Percentiles rank a stretch among this genome's conserved stretches.
phyloP scores from a whole-genome alignment of 2,797 vertebrate genomes.

The Chiroxiphia lanceolata region DNA sequence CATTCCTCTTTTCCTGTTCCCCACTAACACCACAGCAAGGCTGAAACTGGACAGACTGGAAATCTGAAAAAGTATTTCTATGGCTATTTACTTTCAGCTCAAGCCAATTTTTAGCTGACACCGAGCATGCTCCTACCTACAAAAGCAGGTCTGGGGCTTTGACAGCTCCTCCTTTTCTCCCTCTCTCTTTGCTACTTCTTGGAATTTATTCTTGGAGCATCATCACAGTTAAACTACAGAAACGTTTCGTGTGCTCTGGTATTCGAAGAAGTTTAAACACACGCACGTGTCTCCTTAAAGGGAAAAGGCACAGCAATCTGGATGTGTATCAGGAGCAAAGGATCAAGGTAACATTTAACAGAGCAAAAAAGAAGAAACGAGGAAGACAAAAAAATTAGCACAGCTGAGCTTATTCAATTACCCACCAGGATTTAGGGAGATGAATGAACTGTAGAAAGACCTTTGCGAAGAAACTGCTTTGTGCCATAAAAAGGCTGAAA shows the following conservation, averaged over 20 bases:
- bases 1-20: not conserved
- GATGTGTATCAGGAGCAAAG: not conserved
- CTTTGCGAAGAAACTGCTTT: not conserved
- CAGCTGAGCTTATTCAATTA: slow-evolving; percentile 42
- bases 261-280: not conserved
- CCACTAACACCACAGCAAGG: not conserved
- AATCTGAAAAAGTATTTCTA: not conserved
- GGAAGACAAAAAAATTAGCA: not conserved
- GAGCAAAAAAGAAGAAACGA: not conserved
- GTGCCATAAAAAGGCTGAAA: not conserved
- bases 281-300: not conserved
- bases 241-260: not conserved
- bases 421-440: slow-evolving; percentile 32
- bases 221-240: not conserved
- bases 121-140: not conserved
- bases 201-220: not conserved
- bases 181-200: not conserved
- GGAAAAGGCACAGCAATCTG: not conserved
- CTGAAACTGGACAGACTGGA: not conserved
- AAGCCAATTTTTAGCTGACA: not conserved
- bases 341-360: not conserved
- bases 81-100: not conserved
- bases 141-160: not conserved
- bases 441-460: slow-evolving; percentile 14
- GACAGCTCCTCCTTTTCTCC: not conserved